Evolutionary conservation across 2,888 invertebrate genomes (phyloP).

Genomic region (Oasisia sp.): DNA sequence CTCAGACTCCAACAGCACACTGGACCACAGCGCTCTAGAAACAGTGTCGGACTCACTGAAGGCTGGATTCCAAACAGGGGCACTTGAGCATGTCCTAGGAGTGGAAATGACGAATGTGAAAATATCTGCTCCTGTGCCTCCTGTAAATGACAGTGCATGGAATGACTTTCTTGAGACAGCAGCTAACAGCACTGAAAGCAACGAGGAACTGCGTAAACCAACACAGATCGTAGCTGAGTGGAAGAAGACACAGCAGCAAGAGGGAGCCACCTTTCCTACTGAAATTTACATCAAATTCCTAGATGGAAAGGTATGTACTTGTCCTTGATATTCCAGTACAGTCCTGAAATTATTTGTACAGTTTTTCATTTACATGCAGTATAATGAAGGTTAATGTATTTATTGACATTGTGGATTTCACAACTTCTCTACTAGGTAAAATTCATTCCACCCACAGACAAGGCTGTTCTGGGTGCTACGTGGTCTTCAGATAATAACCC

Average conservation of each 20-base stretch:
- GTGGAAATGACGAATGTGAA: background rate
- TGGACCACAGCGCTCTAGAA: background rate
- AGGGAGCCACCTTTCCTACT: background rate
- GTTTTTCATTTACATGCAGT: background rate
- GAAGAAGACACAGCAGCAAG: background rate
- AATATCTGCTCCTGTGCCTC: background rate
- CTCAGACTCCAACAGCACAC: background rate
- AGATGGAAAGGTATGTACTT: background rate
- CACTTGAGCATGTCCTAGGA: background rate
- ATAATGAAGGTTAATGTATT: background rate
- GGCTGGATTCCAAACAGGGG: slow-evolving; percentile 5
- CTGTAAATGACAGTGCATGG: slow-evolving; percentile 6
- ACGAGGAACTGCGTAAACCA: background rate
- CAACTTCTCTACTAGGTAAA: too few relatives aligned
- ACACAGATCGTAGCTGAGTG: background rate
- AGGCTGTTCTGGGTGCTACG: too few relatives aligned
- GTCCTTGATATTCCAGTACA: background rate
- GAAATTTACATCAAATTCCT: background rate
- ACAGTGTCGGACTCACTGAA: background rate
- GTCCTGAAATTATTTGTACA: background rate
- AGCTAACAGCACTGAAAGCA: background rate
- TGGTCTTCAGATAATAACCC: too few relatives aligned
- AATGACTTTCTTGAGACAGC: background rate
- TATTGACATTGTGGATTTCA: too few relatives aligned
- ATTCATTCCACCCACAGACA: too few relatives aligned